Conservation (phyloP, 2,797 vertebrate species). For the Phylloscopus collybita region DNA sequence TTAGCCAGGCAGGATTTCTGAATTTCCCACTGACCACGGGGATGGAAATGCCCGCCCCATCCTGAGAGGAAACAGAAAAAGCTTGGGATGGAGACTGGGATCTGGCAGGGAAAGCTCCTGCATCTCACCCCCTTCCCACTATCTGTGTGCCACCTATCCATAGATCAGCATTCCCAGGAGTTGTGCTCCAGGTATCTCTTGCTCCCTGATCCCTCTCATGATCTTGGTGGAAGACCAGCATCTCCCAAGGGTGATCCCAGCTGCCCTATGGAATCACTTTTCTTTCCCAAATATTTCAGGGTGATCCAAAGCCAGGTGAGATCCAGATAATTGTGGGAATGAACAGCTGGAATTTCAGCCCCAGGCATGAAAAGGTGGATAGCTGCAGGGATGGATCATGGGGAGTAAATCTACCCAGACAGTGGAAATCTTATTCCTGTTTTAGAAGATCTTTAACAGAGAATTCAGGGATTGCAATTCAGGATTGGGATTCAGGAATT, state of each 20-base stretch:
- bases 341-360: background rate
- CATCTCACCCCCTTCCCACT: background rate
- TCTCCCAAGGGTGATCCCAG: background rate
- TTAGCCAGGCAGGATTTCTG: background rate
- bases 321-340: background rate
- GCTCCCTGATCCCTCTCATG: background rate
- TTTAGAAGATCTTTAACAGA: background rate
- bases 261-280: background rate
- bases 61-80: background rate
- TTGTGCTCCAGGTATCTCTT: background rate
- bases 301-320: background rate
- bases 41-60: accelerated
- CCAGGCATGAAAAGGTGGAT: background rate
- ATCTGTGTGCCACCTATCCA: accelerated
- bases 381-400: background rate
- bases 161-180: accelerated
- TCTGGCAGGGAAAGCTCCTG: background rate
- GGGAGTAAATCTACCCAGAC: background rate
- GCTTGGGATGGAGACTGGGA: background rate
- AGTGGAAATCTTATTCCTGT: background rate
- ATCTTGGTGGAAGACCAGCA: too few relatives aligned
- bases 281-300: background rate
- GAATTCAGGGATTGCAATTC: background rate
- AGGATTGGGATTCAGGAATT: accelerated
- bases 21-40: background rate